These are phyloP conservation scores for Daubentonia madagascariensis DNA, from an alignment of 2,113 vertebrate genomes.

Conservation along the genomic window DNA sequence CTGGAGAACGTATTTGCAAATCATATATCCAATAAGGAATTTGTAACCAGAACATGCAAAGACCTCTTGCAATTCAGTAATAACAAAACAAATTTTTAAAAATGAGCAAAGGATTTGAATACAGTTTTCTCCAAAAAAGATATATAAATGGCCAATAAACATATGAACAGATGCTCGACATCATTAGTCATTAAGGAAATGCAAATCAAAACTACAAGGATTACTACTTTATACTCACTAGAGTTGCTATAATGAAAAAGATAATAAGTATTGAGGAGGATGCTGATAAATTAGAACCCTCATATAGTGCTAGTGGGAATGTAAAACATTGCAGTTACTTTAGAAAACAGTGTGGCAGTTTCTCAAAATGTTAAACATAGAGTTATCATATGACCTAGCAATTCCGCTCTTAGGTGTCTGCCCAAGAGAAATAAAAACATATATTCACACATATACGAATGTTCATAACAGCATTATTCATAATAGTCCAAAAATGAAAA, in stretches of 20 bases:
- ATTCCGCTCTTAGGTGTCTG: neutral
- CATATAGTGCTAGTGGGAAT: neutral
- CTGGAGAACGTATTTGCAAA: constrained; percentile 8
- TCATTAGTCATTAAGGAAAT: neutral
- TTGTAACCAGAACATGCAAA: neutral
- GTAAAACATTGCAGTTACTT: neutral
- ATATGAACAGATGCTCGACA: neutral
- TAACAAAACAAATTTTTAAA: neutral
- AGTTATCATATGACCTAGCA: neutral
- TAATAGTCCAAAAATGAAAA: neutral
- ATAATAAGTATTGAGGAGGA: neutral
- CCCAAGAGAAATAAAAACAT: neutral
- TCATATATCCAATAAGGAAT: neutral
- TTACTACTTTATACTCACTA: neutral
- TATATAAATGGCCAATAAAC: neutral
- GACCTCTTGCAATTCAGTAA: neutral
- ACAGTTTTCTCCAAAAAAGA: neutral
- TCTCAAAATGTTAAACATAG: neutral
- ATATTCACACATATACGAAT: neutral
- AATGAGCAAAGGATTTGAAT: neutral
- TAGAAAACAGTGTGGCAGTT: neutral
- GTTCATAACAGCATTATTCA: neutral
- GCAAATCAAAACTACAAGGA: neutral
- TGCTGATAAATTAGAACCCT: neutral
- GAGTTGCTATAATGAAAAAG: neutral